Conservation (phyloP, 2,888 invertebrate species). For the Deilephila porcellus region DNA sequence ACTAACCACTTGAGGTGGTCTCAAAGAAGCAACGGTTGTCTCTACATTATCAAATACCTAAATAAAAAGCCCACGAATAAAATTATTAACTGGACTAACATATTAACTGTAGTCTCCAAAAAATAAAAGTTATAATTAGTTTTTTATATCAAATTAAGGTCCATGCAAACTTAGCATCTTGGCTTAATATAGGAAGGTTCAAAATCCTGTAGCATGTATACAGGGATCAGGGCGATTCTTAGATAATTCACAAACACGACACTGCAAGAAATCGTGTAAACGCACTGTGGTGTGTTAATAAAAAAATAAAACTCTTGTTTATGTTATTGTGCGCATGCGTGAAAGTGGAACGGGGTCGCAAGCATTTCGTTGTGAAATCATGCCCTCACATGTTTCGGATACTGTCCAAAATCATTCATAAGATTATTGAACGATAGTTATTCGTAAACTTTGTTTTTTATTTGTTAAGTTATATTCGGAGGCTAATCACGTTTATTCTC, state of each 20-base stretch:
- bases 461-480: background rate
- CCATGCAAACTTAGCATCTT: background rate
- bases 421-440: conserved; percentile 5
- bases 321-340: conserved; percentile 35
- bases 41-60: too few species aligned
- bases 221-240: background rate
- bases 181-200: background rate
- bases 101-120: background rate
- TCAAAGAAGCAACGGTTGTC: too few species aligned
- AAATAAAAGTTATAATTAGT: background rate
- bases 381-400: conserved; percentile 43
- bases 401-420: conserved; percentile 19
- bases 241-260: background rate
- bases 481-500: conserved; percentile 19
- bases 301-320: conserved; percentile 29
- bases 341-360: conserved; percentile 55
- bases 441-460: background rate
- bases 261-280: background rate
- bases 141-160: background rate
- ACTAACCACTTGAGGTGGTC: too few species aligned
- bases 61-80: too few species aligned
- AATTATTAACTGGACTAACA: too few species aligned
- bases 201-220: background rate
- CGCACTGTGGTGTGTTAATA: conserved; percentile 3
- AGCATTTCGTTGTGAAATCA: conserved; percentile 45